Evolutionary conservation across 2,113 vertebrate species (phyloP).

Genomic region (Phrynosoma platyrhinos): DNA sequence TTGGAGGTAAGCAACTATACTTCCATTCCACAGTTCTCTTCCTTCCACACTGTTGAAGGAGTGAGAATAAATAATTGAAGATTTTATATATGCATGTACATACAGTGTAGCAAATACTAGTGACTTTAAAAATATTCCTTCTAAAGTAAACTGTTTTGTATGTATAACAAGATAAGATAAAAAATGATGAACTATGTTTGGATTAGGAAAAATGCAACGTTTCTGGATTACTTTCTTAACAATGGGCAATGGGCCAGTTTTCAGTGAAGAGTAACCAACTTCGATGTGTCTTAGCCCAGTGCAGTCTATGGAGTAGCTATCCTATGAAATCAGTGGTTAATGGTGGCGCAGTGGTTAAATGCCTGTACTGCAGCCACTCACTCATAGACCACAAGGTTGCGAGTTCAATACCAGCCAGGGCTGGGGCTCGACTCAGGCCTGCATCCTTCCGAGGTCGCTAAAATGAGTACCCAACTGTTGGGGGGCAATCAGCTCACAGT

Average conservation of each 20-base stretch:
- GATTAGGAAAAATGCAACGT: not conserved
- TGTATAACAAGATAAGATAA: not conserved
- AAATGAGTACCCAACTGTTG: too few relatives aligned
- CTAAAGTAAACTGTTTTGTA: conserved; percentile 36
- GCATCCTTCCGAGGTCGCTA: too few relatives aligned
- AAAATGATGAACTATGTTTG: not conserved
- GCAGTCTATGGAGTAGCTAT: not conserved
- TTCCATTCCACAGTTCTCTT: conserved; percentile 66
- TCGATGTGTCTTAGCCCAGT: not conserved
- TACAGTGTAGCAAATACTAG: conserved; percentile 2
- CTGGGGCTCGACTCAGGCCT: too few relatives aligned
- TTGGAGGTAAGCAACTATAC: conserved; percentile 94
- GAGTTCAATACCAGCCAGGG: too few relatives aligned
- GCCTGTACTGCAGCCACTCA: too few relatives aligned
- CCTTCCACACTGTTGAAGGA: conserved; percentile 34
- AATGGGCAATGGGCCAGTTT: not conserved
- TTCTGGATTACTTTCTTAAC: not conserved
- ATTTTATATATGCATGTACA: not conserved
- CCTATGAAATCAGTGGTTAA: too few relatives aligned
- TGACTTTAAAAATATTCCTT: conserved; percentile 32
- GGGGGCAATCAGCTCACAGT: too few relatives aligned
- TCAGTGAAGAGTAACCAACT: not conserved
- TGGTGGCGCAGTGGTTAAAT: too few relatives aligned
- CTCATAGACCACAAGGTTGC: too few relatives aligned
- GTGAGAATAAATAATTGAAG: conserved; percentile 6